Conservation (phyloP, 2,888 invertebrate species). For the Plebejus anna region DNA sequence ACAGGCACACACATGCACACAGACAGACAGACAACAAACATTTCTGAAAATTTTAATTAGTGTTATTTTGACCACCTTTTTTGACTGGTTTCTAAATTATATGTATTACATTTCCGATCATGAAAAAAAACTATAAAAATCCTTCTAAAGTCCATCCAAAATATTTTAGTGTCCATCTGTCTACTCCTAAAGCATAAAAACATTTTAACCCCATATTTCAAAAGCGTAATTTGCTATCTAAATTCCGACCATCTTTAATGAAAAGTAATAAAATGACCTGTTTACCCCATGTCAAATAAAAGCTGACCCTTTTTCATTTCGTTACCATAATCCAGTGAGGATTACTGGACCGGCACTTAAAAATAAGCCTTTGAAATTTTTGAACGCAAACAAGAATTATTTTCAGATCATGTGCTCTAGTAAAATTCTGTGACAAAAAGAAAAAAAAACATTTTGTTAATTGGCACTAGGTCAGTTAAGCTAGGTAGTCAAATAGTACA, state of each 20-base stretch:
- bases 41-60: too few species aligned
- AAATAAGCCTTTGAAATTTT: slow-evolving; percentile 21
- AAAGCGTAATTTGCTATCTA: not conserved
- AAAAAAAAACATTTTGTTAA: too few species aligned
- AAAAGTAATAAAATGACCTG: slow-evolving; percentile 8
- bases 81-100: too few species aligned
- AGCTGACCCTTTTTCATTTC: slow-evolving; percentile 25
- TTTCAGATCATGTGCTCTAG: too few species aligned
- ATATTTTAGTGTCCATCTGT: not conserved
- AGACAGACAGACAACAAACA: too few species aligned
- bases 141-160: not conserved
- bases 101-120: too few species aligned
- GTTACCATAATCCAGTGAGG: slow-evolving; percentile 19
- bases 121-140: too few species aligned
- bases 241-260: slow-evolving; percentile 9
- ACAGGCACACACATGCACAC: too few species aligned
- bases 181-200: not conserved
- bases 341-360: slow-evolving; percentile 16
- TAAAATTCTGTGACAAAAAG: slow-evolving; percentile 30
- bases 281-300: slow-evolving; percentile 23
- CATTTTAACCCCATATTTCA: not conserved
- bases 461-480: too few species aligned
- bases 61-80: too few species aligned
- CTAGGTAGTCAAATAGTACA: too few species aligned
- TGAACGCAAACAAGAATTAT: not conserved